A percentile compares a stretch with the other conserved stretches of the same genome.
Evolutionary conservation across 2,797 vertebrate species (phyloP).

Genomic region (Myiotriccus ornatus): DNA sequence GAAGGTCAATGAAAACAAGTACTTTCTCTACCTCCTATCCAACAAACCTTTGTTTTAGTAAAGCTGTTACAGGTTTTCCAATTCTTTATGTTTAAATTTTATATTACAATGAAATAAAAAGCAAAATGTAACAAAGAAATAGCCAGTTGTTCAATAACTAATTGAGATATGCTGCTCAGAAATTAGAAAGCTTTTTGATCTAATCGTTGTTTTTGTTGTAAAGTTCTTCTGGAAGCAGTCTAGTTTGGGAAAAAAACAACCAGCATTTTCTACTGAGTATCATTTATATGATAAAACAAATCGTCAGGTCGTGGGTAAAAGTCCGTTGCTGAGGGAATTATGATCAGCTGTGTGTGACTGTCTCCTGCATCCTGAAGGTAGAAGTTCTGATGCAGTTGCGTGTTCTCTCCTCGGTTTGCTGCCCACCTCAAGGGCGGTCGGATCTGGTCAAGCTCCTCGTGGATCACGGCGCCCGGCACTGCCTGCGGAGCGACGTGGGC

Average conservation of each 20-base stretch:
- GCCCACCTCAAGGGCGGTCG: slow-evolving; percentile 73
- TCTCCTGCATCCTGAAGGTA: not conserved
- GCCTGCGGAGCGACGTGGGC: slow-evolving; percentile 82
- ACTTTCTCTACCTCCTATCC: not conserved
- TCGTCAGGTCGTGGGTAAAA: fast-evolving
- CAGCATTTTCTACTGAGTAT: not conserved
- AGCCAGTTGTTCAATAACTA: not conserved
- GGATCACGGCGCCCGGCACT: slow-evolving; percentile 80
- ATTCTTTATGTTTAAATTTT: not conserved
- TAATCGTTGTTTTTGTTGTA: not conserved
- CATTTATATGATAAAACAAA: not conserved
- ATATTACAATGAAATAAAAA: not conserved
- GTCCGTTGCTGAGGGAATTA: not conserved
- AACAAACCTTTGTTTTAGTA: not conserved
- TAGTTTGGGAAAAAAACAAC: not conserved
- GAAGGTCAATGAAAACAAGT: not conserved
- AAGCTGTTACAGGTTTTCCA: not conserved
- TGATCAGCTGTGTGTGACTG: fast-evolving
- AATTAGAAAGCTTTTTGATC: not conserved
- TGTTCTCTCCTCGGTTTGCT: not conserved
- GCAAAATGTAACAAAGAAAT: not conserved
- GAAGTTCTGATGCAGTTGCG: not conserved
- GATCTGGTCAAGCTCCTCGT: slow-evolving; percentile 81
- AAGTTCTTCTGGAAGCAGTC: not conserved
- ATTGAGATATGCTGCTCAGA: not conserved